Evolutionary conservation across 2,888 invertebrate species (phyloP), one percentile per base, ranked within the genome.

Genomic region (Orthosia gracilis): DNA sequence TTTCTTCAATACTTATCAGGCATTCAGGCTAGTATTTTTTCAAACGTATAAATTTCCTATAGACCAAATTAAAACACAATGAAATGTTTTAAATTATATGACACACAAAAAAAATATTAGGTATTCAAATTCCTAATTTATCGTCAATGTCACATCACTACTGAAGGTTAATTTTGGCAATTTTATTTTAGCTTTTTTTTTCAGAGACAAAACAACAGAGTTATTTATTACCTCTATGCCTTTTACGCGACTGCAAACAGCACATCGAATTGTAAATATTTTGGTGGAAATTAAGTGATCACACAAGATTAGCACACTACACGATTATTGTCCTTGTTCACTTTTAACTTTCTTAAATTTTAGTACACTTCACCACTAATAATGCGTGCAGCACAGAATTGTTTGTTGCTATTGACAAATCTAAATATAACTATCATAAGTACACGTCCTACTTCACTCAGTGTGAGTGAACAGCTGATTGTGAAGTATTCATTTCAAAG

Each of bases 391-490:
- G 67, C 69, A 67, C 67, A n/a, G 47, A 73, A 75, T 69, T 72
- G 65, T 68, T 76, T 72, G 75, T 70, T 78, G 61, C 58, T 63
- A 80, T 77, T 78, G 69, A 69, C 59, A 55, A 65, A 31, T 57
- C 69, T 80, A 74, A 74, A 83, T 58, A 84, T 78, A 82, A 80
- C 40, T 40, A 40, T 40, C 75, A 72, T 70, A 55, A 64, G 61
- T 31, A 64, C 76, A 82, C 84, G 82, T 76, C 81, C 58, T 71
- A 69, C 66, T 84, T 76, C 84, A 80, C 62, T 57, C 59, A 71
- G 12, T 67, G 61, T 61, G 76, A 85, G 66, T 68, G 81, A 85
- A 85, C 85, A 85, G 87, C 85, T 85, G 85, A 87, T 79, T 78
- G 50, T 83, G 77, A 82, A 73, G 72, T 80, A 31, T 73, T 63